Base-by-base conservation (phyloP, 1,140 invertebrate species). In the Macrobrachium rosenbergii region DNA sequence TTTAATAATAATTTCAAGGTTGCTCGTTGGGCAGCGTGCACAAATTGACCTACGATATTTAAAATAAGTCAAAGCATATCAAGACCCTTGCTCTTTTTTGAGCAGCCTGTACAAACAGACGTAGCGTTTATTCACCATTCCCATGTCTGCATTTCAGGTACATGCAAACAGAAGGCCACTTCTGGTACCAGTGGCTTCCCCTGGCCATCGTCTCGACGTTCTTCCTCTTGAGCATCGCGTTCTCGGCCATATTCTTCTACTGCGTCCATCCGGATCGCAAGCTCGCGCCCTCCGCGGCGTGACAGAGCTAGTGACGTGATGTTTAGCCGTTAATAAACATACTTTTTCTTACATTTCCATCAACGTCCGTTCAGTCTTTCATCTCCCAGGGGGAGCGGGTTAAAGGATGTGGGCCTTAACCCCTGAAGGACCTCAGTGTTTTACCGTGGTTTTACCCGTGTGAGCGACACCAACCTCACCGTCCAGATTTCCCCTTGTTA, bases 171-270 rank as follows among this genome's bases (percentile, higher is more conserved):
- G 79, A 81, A 5, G 60, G 63, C 28, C 19, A 45, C 62, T 23
- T 81, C 14, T 81, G 79, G 79, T 81, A 81, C 37, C 79, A 81
- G 60, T 81, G 79, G 79, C 60, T 81, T 12, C 79, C 79, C 8
- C 79, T 81, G 10, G 62, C 21, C 23, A 17, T 81, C 19, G 79
- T 81, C 14, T 67, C 79, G 37, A 21, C 45, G 19, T 21, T 67
- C 16, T 81, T 60, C 43, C 28, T 81, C 6, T 2, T 69, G 79
- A 63, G 79, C 19, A 45, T 64, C 37, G 16, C 64, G 16, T 63
- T 81, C 62, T 37, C 64, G 16, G 37, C 23, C 28, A 8, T 52
- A 17, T 81, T 64, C 79, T 67, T 43, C 79, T 64, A 19, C 60
- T 81, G 79, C 23, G 43, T 43, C 2, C 28, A 81, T 63, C 79